Evolutionary conservation across 2,797 vertebrate genomes (phyloP).

Genomic region (Phoeniculus purpureus): DNA sequence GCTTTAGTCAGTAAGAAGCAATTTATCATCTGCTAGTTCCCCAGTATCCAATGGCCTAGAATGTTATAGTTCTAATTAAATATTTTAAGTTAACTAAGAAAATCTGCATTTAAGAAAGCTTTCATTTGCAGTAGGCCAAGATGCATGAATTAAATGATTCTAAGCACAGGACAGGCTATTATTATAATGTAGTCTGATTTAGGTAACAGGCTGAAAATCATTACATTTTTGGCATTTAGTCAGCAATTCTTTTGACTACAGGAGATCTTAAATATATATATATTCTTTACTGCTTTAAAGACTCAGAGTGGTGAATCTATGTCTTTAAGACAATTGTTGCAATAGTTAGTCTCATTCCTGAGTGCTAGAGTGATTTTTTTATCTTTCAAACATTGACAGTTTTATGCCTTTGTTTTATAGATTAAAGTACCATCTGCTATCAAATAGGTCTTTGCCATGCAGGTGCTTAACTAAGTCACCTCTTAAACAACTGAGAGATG

Average conservation of each 20-base stretch:
- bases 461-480: not conserved
- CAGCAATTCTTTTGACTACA: not conserved
- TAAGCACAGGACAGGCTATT: not conserved
- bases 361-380: not conserved
- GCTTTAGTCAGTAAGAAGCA: not conserved
- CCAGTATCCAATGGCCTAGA: not conserved
- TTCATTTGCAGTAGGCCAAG: not conserved
- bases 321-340: not conserved
- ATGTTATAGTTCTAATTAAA: slow-evolving; percentile 2
- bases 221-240: not conserved
- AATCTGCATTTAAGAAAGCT: slow-evolving; percentile 1
- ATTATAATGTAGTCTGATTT: not conserved
- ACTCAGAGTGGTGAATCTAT: not conserved
- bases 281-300: not conserved
- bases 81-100: slow-evolving; percentile 14
- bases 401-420: not conserved
- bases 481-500: not conserved
- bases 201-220: not conserved
- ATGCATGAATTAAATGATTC: not conserved
- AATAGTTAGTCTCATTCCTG: not conserved
- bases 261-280: not conserved
- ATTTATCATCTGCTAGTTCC: not conserved
- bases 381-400: not conserved
- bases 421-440: not conserved
- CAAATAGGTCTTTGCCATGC: not conserved